Evolutionary conservation across 2,113 vertebrate genomes (phyloP).

Genomic region (Mormyrus iriodes): DNA sequence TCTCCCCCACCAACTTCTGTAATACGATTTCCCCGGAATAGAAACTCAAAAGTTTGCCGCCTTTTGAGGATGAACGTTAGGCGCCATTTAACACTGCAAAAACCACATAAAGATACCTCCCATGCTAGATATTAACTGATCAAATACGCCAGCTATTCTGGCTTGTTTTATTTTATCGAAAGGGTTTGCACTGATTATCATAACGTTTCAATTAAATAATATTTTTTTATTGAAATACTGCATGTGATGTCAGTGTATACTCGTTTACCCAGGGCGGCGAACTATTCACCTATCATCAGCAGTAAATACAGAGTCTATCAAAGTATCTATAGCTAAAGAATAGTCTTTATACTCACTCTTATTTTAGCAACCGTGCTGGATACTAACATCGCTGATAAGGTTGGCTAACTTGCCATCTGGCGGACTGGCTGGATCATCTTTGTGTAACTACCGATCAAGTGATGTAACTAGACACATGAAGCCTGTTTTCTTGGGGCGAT

Average conservation of each 20-base stretch:
- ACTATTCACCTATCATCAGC: background rate
- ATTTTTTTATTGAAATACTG: background rate
- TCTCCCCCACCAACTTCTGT: background rate
- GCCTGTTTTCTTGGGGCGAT: background rate
- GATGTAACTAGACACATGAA: background rate
- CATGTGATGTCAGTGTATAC: background rate
- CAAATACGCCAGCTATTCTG: background rate
- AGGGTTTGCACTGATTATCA: background rate
- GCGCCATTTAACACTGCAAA: background rate
- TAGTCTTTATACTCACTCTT: background rate
- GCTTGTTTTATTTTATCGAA: background rate
- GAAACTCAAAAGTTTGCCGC: background rate
- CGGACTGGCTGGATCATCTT: background rate
- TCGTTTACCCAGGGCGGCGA: background rate
- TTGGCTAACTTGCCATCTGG: background rate
- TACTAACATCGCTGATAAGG: background rate
- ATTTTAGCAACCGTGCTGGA: background rate
- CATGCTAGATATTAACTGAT: background rate
- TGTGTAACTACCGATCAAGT: background rate
- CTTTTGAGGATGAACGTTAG: background rate
- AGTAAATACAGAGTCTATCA: background rate
- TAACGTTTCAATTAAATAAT: background rate
- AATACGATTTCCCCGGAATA: background rate
- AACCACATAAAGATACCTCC: background rate
- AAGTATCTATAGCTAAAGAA: background rate